Base-by-base conservation (phyloP, 2,888 invertebrate genomes). In the Keiferia lycopersicella region DNA sequence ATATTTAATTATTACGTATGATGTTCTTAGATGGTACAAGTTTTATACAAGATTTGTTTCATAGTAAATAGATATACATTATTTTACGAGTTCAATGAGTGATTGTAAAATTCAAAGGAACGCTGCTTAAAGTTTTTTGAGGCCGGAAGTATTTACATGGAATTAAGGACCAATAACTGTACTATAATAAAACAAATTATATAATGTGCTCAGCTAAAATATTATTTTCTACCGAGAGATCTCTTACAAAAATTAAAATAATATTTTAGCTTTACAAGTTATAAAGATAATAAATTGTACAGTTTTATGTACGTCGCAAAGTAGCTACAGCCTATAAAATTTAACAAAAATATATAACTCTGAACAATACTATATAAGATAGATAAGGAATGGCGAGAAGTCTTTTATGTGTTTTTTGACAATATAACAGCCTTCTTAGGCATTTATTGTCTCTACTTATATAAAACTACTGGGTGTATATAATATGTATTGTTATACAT, bases 301-400 rank as follows among this genome's bases (percentile, higher is more conserved):
- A 38, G 12, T 14, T 22, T 18, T 14, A 61, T 30, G 22, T 38
- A 62, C 30, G n/a, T 63, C 30, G 57, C 62, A 63, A 57, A 57
- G 61, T 61, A 61, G 20, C 34, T 61, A 61, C 16, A 61, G 34
- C 12, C 34, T 34, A 67, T 64, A 67, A 69, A 71, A 65, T 70
- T 64, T 68, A 71, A 73, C 66, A 68, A 73, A 73, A 59, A 20
- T 68, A 68, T 76, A 73, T 75, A 80, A 70, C 75, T 78, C 76
- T 76, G 67, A 68, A 79, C 73, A 74, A 61, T 73, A 73, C 72
- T 73, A 50, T 73, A 73, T 72, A 78, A 79, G 82, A 72, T 73
- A 61, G 73, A 73, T 72, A 78, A 79, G 82, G 82, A 86, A 84
- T 86, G 84, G 76, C 80, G 80, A 82, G 77, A 80, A 80, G 80